Evolutionary conservation across 2,888 invertebrate species (phyloP).

Genomic region (Monoplex corrugatus): DNA sequence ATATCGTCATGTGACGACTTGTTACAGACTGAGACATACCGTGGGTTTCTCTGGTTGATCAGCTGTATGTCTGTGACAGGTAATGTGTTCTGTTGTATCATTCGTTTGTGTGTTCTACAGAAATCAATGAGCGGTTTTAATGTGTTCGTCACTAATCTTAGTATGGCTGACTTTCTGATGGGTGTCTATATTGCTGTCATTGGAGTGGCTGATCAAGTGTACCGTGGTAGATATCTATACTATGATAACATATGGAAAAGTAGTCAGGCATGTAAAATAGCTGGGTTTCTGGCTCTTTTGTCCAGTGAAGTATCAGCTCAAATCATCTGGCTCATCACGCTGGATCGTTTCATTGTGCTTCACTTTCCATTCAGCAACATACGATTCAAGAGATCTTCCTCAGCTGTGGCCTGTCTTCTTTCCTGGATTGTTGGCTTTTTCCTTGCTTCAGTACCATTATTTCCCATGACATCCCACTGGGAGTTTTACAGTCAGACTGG

Average conservation of each 20-base stretch:
- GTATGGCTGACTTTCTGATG: constrained; percentile 60
- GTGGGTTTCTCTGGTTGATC: constrained; percentile 48
- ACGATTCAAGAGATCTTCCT: constrained; percentile 64
- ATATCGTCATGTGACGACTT: constrained; percentile 37
- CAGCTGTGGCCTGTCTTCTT: constrained; percentile 61
- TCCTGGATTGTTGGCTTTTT: constrained; percentile 71
- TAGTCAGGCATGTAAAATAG: constrained; percentile 61
- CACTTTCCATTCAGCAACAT: constrained; percentile 83
- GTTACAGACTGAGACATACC: constrained; percentile 24
- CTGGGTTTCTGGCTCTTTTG: constrained; percentile 64
- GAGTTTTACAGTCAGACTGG: constrained; percentile 75
- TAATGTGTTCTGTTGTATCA: constrained; percentile 23
- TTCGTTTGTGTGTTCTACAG: constrained; percentile 13
- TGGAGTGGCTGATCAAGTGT: constrained; percentile 62
- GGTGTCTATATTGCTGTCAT: constrained; percentile 65
- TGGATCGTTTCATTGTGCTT: constrained; percentile 86
- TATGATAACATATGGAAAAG: constrained; percentile 64
- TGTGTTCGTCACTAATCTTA: constrained; percentile 51
- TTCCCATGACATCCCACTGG: constrained; percentile 60
- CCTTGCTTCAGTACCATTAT: constrained; percentile 74
- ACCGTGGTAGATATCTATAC: constrained; percentile 64
- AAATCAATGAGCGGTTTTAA: constrained; percentile 3
- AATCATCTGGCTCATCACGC: constrained; percentile 85
- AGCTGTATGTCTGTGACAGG: constrained; percentile 11
- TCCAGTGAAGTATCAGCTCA: constrained; percentile 86